Evolutionary conservation across 2,797 vertebrate species (phyloP).

Genomic region (Malacoraja senta): DNA sequence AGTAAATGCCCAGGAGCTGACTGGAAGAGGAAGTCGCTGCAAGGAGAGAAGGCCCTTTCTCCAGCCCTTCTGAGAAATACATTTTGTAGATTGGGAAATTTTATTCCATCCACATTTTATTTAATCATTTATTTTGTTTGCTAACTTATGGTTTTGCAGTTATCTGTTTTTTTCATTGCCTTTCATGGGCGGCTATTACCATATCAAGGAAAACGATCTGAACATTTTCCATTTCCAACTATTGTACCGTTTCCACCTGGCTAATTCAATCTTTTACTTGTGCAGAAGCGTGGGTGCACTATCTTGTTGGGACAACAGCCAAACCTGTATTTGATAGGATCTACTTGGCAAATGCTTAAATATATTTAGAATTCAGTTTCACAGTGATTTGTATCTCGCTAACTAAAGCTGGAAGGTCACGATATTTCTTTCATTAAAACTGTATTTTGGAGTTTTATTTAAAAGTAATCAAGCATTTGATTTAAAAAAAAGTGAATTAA

Average conservation of each 20-base stretch:
- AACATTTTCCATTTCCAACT: slow-evolving; percentile 27
- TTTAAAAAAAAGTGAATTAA: slow-evolving; percentile 4
- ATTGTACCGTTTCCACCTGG: slow-evolving; percentile 42
- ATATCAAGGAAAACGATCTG: slow-evolving; percentile 37
- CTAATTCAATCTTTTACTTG: slow-evolving; percentile 55
- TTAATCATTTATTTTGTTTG: neutral
- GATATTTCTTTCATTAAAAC: neutral
- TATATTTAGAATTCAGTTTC: slow-evolving; percentile 48
- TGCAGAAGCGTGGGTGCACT: slow-evolving; percentile 33
- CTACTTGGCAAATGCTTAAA: slow-evolving; percentile 58
- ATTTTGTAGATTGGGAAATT: neutral
- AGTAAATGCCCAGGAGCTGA: neutral
- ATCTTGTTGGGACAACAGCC: neutral
- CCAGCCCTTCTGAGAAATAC: neutral
- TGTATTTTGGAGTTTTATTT: neutral
- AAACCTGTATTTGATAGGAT: slow-evolving; percentile 60
- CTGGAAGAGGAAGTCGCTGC: neutral
- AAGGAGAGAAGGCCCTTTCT: neutral
- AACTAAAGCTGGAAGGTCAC: slow-evolving; percentile 43
- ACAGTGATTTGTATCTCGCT: slow-evolving; percentile 51
- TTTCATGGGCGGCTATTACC: slow-evolving; percentile 24
- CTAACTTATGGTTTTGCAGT: neutral
- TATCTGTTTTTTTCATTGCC: neutral
- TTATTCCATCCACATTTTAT: neutral
- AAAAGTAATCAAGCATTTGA: neutral